These are phyloP conservation scores for Stenodema calcarata DNA, from an alignment of 2,888 invertebrate genomes.

Conservation along the genomic window DNA sequence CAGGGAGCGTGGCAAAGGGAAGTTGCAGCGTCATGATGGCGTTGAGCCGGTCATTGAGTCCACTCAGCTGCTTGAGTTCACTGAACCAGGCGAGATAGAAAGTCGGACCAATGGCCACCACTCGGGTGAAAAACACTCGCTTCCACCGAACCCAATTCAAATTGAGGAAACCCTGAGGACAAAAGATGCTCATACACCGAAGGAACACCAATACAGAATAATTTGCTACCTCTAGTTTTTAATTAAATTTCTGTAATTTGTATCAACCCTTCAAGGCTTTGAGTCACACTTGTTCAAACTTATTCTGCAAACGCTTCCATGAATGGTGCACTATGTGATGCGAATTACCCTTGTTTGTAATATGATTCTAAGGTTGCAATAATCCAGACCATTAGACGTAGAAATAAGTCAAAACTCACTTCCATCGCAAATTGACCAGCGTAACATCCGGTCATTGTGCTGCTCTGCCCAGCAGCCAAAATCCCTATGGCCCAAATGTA, in stretches of 20 bases:
- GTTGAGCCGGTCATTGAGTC: slow-evolving; percentile 85
- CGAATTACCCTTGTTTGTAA: too few relatives aligned
- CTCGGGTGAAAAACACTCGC: slow-evolving; percentile 81
- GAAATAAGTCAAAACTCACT: slow-evolving; percentile 59
- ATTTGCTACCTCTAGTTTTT: too few relatives aligned
- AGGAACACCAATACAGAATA: not conserved
- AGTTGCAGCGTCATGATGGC: slow-evolving; percentile 86
- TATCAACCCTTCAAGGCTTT: too few relatives aligned
- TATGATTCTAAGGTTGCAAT: too few relatives aligned
- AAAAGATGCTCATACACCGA: not conserved
- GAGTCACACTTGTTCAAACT: too few relatives aligned
- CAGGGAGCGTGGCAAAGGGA: slow-evolving; percentile 86
- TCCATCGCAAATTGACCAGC: slow-evolving; percentile 91
- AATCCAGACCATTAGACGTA: not conserved
- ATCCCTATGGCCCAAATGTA: slow-evolving; percentile 87
- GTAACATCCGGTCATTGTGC: slow-evolving; percentile 85
- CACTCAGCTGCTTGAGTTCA: slow-evolving; percentile 72
- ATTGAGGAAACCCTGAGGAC: slow-evolving; percentile 75
- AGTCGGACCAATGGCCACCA: slow-evolving; percentile 79
- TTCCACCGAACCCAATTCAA: slow-evolving; percentile 87
- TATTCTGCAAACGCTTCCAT: too few relatives aligned
- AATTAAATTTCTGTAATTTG: too few relatives aligned
- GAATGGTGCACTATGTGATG: too few relatives aligned
- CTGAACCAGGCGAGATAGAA: slow-evolving; percentile 74
- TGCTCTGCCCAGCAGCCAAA: slow-evolving; percentile 82